A percentile compares a stretch with the other conserved stretches of the same genome.
Conservation (phyloP, 2,888 invertebrate genomes). For the Oegoconia quadripuncta region DNA sequence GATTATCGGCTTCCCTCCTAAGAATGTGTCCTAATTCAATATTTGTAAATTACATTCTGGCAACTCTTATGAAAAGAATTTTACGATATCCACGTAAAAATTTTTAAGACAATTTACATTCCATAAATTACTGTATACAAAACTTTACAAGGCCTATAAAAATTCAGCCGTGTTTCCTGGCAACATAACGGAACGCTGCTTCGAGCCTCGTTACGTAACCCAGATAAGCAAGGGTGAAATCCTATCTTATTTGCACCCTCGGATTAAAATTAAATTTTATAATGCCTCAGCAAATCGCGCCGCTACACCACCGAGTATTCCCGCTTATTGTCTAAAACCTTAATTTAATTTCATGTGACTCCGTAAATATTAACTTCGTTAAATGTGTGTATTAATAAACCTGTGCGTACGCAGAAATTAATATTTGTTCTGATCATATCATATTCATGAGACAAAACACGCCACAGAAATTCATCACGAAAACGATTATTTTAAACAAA, state of each 20-base stretch:
- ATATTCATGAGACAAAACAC: neutral
- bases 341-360: slow-evolving; percentile 60
- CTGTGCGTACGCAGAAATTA: neutral
- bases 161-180: slow-evolving; percentile 9
- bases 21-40: no score
- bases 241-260: slow-evolving; percentile 67
- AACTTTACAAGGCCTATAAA: slow-evolving; percentile 5
- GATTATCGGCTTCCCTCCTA: no score
- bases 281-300: slow-evolving; percentile 56
- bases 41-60: no score
- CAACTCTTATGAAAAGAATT: no score
- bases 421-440: neutral
- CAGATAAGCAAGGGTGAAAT: slow-evolving; percentile 43
- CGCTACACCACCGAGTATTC: slow-evolving; percentile 36
- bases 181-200: slow-evolving; percentile 16
- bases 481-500: neutral
- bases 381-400: slow-evolving; percentile 26
- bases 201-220: slow-evolving; percentile 21
- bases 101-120: no score
- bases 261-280: slow-evolving; percentile 75
- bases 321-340: slow-evolving; percentile 57
- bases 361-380: slow-evolving; percentile 52
- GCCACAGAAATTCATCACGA: neutral
- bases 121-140: no score
- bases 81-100: no score